Percentiles rank a stretch among this genome's conserved stretches.
Evolutionary conservation across 2,888 invertebrate species (phyloP).

Genomic region (Trachelus stipa): DNA sequence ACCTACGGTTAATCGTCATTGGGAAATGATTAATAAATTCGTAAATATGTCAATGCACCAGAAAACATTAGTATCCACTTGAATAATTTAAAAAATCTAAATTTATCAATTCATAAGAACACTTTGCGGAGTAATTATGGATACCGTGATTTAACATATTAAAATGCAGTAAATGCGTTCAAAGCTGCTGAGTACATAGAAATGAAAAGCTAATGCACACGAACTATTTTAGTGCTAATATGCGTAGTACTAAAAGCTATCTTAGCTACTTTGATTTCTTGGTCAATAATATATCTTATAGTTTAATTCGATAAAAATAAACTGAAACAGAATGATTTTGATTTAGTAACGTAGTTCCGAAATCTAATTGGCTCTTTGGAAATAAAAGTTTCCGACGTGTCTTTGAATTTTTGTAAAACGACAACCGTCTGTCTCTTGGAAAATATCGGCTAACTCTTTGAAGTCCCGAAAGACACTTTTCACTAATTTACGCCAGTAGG

Average conservation of each 20-base stretch:
- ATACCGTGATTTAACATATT: background rate
- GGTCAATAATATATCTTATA: background rate
- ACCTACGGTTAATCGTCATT: background rate
- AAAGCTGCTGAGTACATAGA: background rate
- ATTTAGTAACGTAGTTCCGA: background rate
- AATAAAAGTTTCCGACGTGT: background rate
- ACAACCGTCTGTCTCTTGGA: background rate
- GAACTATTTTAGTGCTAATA: background rate
- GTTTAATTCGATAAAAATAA: background rate
- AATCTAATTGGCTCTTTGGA: background rate
- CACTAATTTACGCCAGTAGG: background rate
- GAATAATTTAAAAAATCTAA: background rate
- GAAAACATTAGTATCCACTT: background rate
- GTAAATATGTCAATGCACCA: background rate
- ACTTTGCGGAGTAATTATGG: background rate
- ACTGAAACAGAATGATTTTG: background rate
- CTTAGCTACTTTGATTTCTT: no score
- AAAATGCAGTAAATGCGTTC: background rate
- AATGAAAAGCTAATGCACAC: no score
- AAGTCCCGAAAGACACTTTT: background rate
- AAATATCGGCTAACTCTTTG: background rate
- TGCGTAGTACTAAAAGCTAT: background rate
- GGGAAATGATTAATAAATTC: background rate
- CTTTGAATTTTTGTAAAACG: background rate
- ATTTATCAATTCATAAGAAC: background rate